Base-by-base conservation (phyloP, 2,797 vertebrate species). In the Amblyopsis hoosieri region DNA sequence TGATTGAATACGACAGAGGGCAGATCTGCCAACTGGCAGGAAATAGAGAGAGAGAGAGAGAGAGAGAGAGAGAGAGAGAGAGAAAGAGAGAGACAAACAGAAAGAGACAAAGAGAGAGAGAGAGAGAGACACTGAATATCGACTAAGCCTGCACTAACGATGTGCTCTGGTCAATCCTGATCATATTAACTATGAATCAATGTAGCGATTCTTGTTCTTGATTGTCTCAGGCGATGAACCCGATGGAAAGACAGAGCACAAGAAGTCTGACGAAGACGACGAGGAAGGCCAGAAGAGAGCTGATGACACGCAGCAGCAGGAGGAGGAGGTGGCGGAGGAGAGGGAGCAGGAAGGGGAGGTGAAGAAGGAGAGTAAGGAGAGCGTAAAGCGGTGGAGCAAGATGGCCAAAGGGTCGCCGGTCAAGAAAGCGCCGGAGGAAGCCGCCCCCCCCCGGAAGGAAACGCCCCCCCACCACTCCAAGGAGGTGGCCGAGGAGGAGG, bases 311-410 rank as follows among this genome's bases (percentile, higher is more conserved):
- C 76, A 54, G 0, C 67, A 74, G 50, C 57, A 65, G 47, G 66
- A 50, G 1, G 67, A 46, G 19, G 86, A 74, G 73, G 2, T 4
- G 85, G 86, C 1, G 6, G 17, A 61, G 2, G 82, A 70, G 53
- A 70, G 82, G 68, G 61, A 72, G 60, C 68, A 84, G 2, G 84
- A 87, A 10, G 84, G 77, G 4, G 81, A 86, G 33, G 80, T 82
- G 51, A 90, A 85, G 76, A 86, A 85, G 62, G 86, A 79, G 62
- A 89, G 89, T 49, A 89, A 74, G 72, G 91, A 91, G 72, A 83
- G 83, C 5, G 62, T 78, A 7, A 91, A 92, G 79, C 87, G 45
- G 3, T 94, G 93, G 95, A 92, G 88, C 81, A 92, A 93, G 90
- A 92, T 90, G 66, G 89, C 89, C 61, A 93, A 92, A 66, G 81